Conservation (phyloP, 2,888 invertebrate genomes). For the Leptogaster cylindrica region DNA sequence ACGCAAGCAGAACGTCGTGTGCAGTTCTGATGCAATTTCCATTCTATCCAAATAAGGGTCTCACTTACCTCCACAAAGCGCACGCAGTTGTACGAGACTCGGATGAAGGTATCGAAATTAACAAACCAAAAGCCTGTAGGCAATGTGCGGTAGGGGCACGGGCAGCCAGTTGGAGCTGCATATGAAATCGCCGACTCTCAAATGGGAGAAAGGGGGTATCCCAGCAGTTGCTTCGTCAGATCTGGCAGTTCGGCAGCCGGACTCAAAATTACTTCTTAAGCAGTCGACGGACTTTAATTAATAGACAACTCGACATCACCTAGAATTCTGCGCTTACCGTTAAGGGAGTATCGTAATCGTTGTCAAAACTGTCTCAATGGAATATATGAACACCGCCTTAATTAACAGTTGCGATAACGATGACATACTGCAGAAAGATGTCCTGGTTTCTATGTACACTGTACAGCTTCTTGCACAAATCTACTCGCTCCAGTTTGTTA, state of each 20-base stretch:
- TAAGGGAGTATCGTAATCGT: not conserved
- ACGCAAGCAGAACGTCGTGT: not conserved
- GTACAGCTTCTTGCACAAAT: too few species aligned
- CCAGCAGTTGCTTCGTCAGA: not conserved
- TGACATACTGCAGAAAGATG: too few species aligned
- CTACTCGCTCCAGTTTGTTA: too few species aligned
- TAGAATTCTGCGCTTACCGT: not conserved
- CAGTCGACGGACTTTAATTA: slow-evolving; percentile 13
- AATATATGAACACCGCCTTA: not conserved
- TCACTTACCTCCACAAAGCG: not conserved
- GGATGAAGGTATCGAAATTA: slow-evolving; percentile 11
- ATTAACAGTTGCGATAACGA: slow-evolving; percentile 17
- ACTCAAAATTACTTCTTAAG: slow-evolving; percentile 7
- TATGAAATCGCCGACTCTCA: not conserved
- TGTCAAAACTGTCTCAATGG: slow-evolving; percentile 5
- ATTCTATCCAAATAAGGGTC: slow-evolving; percentile 18
- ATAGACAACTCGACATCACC: not conserved
- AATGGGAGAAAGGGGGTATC: not conserved
- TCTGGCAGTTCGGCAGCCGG: not conserved
- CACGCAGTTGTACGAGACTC: not conserved
- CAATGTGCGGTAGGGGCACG: not conserved
- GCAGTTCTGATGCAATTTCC: slow-evolving; percentile 1
- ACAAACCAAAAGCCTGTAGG: slow-evolving; percentile 10
- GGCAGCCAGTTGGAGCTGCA: not conserved
- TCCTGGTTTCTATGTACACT: too few species aligned